Conservation (phyloP, 2,888 invertebrate species). For the Ormyrus thymus region DNA sequence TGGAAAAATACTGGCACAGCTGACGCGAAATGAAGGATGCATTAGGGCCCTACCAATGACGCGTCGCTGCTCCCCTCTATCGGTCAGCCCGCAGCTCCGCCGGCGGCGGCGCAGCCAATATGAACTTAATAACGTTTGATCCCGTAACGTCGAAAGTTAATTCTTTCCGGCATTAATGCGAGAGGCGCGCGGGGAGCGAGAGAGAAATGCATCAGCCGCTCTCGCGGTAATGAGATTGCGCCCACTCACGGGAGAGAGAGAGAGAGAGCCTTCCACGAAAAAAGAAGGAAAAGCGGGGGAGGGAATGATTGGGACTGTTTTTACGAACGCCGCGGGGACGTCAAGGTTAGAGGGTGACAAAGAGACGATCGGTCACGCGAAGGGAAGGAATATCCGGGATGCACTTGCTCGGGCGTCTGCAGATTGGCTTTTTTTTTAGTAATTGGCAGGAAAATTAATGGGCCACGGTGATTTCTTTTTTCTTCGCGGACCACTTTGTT, state of each 20-base stretch:
- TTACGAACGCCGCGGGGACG: no score
- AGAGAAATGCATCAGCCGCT: conserved; percentile 61
- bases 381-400: no score
- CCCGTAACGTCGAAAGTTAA: conserved; percentile 71
- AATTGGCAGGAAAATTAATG: no score
- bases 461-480: no score
- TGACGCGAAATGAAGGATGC: conserved; percentile 60
- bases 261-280: no score
- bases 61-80: not conserved
- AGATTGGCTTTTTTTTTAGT: no score
- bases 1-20: conserved; percentile 54
- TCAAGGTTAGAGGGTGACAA: no score
- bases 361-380: no score
- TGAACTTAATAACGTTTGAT: conserved; percentile 72
- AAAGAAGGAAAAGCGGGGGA: conserved; percentile 27
- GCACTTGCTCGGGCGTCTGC: no score
- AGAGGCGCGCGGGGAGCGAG: conserved; percentile 61
- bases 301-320: conserved; percentile 27
- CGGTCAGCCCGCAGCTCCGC: conserved; percentile 41
- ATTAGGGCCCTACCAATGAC: conserved; percentile 55
- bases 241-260: no score
- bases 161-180: conserved; percentile 73
- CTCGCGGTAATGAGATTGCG: conserved; percentile 38
- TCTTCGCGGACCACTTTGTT: no score
- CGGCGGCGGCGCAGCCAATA: conserved; percentile 63